Evolutionary conservation across 2,888 invertebrate genomes (phyloP), one percentile per base, ranked within the genome.

Genomic region (Ochropleura leucogaster): DNA sequence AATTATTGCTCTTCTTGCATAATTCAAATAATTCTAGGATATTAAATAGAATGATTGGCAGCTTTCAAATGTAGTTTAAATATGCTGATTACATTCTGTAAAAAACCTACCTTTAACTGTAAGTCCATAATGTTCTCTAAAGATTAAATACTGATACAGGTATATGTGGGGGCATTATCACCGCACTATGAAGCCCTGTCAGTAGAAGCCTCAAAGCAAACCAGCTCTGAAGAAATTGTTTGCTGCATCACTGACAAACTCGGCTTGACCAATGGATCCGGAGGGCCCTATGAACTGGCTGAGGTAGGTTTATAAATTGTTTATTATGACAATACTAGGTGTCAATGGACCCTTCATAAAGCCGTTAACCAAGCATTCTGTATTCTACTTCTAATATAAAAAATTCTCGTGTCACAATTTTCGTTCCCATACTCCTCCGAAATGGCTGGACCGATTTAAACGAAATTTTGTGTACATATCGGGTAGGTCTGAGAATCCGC

Each of bases 151-250:
- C 51, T 62, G 30, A 86, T 91, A 5, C 97, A 98, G 97, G 98
- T 99, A 95, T 98, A 98, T 97, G 98, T 99, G 93, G 98, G 98
- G 89, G 98, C 98, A 87, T 97, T 98, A 90, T 98, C 98, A 89
- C 98, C 98, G 89, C 98, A 98, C 94, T 98, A 98, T 96, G 98
- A 99, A 96, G 98, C 98, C 83, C 97, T 99, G 83, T 98, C 98
- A 73, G 98, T 99, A 87, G 98, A 99, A 95, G 98, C 99, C 74
- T 98, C 98, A 86, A 99, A 99, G 92, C 98, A 98, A 94, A 99
- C 99, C 77, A 98, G 98, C 86, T 98, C 98, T 0, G 98, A 98
- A 89, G 99, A 99, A 96, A 98, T 99, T 90, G 98, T 99, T 77
- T 97, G 98, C 86, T 99, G 98, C 93, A 99, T 99, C 86, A 98